Conservation (phyloP, 1,140 invertebrate genomes). For the Sitodiplosis mosellana region DNA sequence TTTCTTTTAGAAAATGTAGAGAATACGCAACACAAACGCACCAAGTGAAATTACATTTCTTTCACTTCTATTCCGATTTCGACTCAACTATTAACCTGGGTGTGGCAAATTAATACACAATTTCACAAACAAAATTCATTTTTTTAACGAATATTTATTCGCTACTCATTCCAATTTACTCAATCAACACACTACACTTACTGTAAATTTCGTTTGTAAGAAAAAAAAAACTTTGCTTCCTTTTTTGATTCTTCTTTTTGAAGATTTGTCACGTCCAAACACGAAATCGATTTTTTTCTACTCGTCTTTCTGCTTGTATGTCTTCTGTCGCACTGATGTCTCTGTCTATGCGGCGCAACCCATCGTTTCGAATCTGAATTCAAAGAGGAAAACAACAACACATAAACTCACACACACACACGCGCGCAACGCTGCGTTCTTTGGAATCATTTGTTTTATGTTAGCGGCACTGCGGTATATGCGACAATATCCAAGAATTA, state of each 20-base stretch:
- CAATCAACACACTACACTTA: too few species aligned
- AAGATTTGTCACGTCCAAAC: constrained; percentile 2
- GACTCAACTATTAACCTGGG: neutral
- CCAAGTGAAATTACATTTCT: neutral
- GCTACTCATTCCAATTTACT: too few species aligned
- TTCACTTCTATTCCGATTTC: constrained; percentile 1
- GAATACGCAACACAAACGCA: constrained; percentile 1
- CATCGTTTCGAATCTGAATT: too few species aligned
- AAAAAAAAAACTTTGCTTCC: neutral
- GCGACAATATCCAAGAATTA: too few species aligned
- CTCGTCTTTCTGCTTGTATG: neutral
- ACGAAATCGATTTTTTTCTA: constrained; percentile 2
- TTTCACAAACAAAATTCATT: neutral
- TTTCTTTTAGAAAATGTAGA: too few species aligned
- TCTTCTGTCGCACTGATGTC: neutral
- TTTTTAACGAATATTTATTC: too few species aligned
- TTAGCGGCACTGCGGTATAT: too few species aligned
- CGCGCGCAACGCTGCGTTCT: too few species aligned
- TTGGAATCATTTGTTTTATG: too few species aligned
- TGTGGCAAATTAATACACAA: neutral
- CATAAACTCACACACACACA: too few species aligned
- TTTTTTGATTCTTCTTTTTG: constrained; percentile 1
- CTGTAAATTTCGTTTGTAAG: too few species aligned
- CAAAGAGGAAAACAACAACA: too few species aligned
- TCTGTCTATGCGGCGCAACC: neutral